phyloP scores from a whole-genome alignment of 2,888 invertebrate species.

The Latheticus oryzae region DNA sequence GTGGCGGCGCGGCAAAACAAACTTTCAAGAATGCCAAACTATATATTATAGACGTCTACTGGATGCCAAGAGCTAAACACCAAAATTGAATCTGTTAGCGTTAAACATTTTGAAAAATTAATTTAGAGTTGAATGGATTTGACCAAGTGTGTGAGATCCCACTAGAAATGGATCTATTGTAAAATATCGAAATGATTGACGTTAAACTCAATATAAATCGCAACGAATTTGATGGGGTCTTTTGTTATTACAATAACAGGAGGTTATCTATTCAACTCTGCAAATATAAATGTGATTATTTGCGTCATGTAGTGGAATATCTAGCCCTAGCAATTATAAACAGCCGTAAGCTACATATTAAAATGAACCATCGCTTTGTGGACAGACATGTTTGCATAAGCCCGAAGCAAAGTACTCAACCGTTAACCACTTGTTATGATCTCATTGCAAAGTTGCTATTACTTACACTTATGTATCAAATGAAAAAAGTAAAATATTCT shows the following conservation, averaged over 20 bases:
- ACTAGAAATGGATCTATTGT: too few species aligned
- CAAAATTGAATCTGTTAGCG: slow-evolving; percentile 15
- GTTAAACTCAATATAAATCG: slow-evolving; percentile 28
- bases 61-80: slow-evolving; percentile 29
- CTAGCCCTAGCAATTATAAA: slow-evolving; percentile 42
- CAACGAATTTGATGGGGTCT: slow-evolving; percentile 17
- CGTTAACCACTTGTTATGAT: slow-evolving; percentile 39
- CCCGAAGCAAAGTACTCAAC: slow-evolving; percentile 34
- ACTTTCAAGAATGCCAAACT: slow-evolving; percentile 31
- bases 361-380: slow-evolving; percentile 43
- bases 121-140: too few species aligned
- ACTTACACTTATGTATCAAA: slow-evolving; percentile 16
- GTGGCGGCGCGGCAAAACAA: slow-evolving; percentile 14
- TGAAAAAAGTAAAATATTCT: too few species aligned
- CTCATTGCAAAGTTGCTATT: slow-evolving; percentile 28
- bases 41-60: slow-evolving; percentile 37
- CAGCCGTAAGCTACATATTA: slow-evolving; percentile 36
- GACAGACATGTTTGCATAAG: slow-evolving; percentile 40
- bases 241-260: slow-evolving; percentile 31
- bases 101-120: too few species aligned
- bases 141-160: slow-evolving; percentile 7
- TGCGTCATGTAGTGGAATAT: slow-evolving; percentile 33
- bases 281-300: slow-evolving; percentile 43
- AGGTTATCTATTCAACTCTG: slow-evolving; percentile 31
- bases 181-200: slow-evolving; percentile 29